Percentiles rank a stretch among this genome's conserved stretches.
Conservation (phyloP, 2,113 vertebrate genomes). For the Ageneiosus marmoratus region DNA sequence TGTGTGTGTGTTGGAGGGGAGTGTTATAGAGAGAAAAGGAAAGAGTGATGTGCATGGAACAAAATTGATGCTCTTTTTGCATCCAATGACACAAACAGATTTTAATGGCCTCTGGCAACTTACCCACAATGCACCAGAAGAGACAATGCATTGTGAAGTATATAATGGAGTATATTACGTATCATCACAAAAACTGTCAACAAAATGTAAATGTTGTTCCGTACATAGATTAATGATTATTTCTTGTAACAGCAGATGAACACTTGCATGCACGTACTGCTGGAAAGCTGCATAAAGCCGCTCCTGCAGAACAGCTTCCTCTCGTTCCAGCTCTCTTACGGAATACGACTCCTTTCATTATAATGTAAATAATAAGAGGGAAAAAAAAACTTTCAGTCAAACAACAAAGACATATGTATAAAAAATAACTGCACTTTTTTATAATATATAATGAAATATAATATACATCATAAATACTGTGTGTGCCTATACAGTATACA, state of each 20-base stretch:
- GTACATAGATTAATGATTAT: constrained; percentile 69
- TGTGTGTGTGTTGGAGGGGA: constrained; percentile 57
- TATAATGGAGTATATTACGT: constrained; percentile 69
- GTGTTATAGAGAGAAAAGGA: constrained; percentile 24
- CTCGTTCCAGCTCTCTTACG: constrained; percentile 57
- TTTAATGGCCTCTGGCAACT: constrained; percentile 67
- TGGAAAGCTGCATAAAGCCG: constrained; percentile 66
- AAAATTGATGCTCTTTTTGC: constrained; percentile 73
- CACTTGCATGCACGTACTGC: constrained; percentile 71
- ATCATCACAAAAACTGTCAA: constrained; percentile 62
- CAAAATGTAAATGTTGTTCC: constrained; percentile 66
- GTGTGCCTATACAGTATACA: neutral
- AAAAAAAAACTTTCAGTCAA: neutral
- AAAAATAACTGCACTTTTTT: neutral
- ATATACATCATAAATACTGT: neutral
- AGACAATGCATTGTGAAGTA: constrained; percentile 67
- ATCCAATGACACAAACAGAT: constrained; percentile 72
- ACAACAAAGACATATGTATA: neutral
- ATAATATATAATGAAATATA: neutral
- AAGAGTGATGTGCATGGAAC: constrained; percentile 69
- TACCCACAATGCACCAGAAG: constrained; percentile 72
- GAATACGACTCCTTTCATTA: constrained; percentile 66
- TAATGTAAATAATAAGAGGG: constrained; percentile 37
- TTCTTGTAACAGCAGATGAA: constrained; percentile 66
- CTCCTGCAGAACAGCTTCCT: constrained; percentile 61